Base-by-base conservation (phyloP, 1,140 invertebrate genomes). In the Plutomurus gul region DNA sequence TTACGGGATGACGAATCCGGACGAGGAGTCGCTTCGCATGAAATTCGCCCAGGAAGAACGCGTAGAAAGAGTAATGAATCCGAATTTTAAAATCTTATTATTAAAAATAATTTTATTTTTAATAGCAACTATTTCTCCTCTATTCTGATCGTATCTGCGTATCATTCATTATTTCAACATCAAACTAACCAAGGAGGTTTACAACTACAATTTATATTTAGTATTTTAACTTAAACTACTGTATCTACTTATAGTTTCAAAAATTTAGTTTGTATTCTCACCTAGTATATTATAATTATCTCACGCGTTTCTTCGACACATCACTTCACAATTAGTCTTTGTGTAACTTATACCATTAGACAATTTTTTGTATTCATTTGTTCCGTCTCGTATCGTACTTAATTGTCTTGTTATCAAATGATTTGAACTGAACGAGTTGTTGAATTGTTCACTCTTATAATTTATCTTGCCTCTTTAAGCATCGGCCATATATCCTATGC, bases 1-100 rank as follows among this genome's bases (percentile, higher is more conserved):
- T 43, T 79, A 79, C 25, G 78, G 73, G 8, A 79, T 79, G 39
- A 79, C 74, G 4, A 75, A 79, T 75, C 78, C 78, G 2, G 56
- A 40, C n/a, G 78, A 79, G 22, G 78, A 79, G 8, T 20, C 40
- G n/a, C 33, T 79, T 16, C 47, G 78, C 10, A 33, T 39, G 3
- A 79, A 74, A 11, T 56, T 75, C 13, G 78, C 78, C 13, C 47
- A 40, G n/a, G 60, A 70, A 56, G 78, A 79, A 49, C 72, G 78
- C 16, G 46, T 75, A 27, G 49, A 75, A 70, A 75, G 40, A 73
- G 77, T 78, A 78, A 46, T 65, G 47, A 27, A 8, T 72, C 11
- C 1, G 11, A 18, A 56, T 56, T 56, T 10, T 22, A n/a, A n/a
- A n/a, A n/a, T n/a, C n/a, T 27, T 56, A 5, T 56, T 5, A 2